phyloP scores from a whole-genome alignment of 2,888 invertebrate genomes.

The Megastigmus dorsalis region DNA sequence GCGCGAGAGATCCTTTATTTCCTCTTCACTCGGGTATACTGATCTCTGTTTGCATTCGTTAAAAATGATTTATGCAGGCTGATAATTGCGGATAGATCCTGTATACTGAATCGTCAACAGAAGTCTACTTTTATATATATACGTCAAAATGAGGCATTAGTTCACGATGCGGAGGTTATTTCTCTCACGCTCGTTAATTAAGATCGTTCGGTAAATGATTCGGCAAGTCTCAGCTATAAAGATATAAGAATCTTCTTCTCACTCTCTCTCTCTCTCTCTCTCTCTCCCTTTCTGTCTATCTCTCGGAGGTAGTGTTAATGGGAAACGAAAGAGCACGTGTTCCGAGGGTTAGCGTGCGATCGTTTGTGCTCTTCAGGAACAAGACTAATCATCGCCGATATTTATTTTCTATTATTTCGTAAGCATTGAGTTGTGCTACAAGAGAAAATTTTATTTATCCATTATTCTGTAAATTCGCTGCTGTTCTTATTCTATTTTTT shows the following conservation, averaged over 20 bases:
- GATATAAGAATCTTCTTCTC: slow-evolving; percentile 20
- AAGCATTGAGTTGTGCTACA: slow-evolving; percentile 61
- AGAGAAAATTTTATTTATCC: slow-evolving; percentile 8
- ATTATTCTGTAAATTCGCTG: too few relatives aligned
- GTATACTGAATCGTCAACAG: too few relatives aligned
- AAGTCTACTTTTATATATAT: background rate
- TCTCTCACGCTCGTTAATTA: slow-evolving; percentile 31
- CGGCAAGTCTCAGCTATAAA: slow-evolving; percentile 31
- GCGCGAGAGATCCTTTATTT: background rate
- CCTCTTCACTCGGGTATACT: too few relatives aligned
- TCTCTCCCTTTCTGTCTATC: slow-evolving; percentile 16
- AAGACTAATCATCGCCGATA: slow-evolving; percentile 66
- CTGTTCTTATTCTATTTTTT: too few relatives aligned
- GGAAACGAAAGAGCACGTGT: slow-evolving; percentile 51
- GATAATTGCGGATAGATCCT: background rate
- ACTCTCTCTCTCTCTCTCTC: slow-evolving; percentile 50
- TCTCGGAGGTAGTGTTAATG: slow-evolving; percentile 58
- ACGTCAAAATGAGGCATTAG: slow-evolving; percentile 6
- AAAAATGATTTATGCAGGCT: background rate
- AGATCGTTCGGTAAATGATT: slow-evolving; percentile 41
- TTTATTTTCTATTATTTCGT: slow-evolving; percentile 69
- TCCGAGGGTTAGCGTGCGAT: slow-evolving; percentile 40
- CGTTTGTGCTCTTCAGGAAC: slow-evolving; percentile 39
- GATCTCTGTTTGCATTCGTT: background rate
- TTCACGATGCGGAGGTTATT: slow-evolving; percentile 6